Base-by-base conservation (phyloP, 2,113 vertebrate species). In the Lagopus muta region DNA sequence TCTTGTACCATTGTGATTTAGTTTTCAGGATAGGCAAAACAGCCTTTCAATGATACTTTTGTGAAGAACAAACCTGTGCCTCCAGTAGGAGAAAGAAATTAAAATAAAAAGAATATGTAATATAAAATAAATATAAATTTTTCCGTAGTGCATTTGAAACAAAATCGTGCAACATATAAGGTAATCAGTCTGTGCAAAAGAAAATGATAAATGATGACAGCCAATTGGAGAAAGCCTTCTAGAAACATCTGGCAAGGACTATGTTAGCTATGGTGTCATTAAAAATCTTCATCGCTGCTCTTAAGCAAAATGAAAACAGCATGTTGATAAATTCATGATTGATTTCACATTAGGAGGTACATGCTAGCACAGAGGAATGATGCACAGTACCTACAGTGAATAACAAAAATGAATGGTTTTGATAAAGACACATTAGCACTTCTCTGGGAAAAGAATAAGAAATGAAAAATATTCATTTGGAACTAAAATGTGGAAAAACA, bases 401-500 rank as follows among this genome's bases (percentile, higher is more conserved):
- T 74, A 64, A 86, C 55, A 86, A 81, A 58, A 71, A 74, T 3
- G 0, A 86, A 13, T 32, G 32, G 85, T 50, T 91, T 84, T 54
- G 67, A 88, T 60, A 94, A 94, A 86, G 74, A 70, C 47, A 64
- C 19, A 38, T 79, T 88, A 93, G 34, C 55, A 67, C 32, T 83
- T 93, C 72, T 86, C 52, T 90, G 47, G 24, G 7, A 86, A 86
- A 86, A 86, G 47, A 88, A 81, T 61, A 25, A 74, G 55, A 83
- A 90, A 90, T 19, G 93, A 9, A 55, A 92, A 90, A 80, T 86
- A 92, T 60, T 71, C 80, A 71, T 28, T 74, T 50, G 76, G 32
- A 88, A 92, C 2, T 72, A 54, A 78, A 82, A 86, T 67, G 22
- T 90, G 73, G 61, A 84, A 92, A 70, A 92, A 93, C 42, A 93